A percentile compares a stretch with the other conserved stretches of the same genome.
phyloP scores from a whole-genome alignment of 2,113 vertebrate genomes.

The Colaptes auratus region DNA sequence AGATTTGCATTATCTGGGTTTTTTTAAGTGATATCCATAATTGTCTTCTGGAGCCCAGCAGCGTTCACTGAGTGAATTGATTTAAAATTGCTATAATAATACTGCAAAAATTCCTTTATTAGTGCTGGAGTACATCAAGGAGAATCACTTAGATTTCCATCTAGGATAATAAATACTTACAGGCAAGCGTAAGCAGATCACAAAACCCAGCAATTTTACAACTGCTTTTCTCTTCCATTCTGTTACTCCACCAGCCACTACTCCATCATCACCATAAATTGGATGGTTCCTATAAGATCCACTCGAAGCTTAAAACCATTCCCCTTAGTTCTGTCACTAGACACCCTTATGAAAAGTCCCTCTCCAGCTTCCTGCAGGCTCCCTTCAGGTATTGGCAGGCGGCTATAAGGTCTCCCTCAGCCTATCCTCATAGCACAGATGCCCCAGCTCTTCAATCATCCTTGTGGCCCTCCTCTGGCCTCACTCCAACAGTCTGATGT shows the following conservation, averaged over 20 bases:
- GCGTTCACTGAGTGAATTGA: slow-evolving; percentile 7
- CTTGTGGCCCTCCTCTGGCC: too few relatives aligned
- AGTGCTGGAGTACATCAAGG: slow-evolving; percentile 32
- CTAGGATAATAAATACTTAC: slow-evolving; percentile 57
- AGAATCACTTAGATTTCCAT: slow-evolving; percentile 58
- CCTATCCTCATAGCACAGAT: too few relatives aligned
- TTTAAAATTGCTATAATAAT: slow-evolving; percentile 65
- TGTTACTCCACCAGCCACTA: slow-evolving; percentile 8
- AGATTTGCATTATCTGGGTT: neutral
- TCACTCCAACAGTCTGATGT: too few relatives aligned
- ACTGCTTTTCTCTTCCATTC: slow-evolving; percentile 24
- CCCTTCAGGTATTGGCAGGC: too few relatives aligned
- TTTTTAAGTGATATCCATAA: slow-evolving; percentile 46
- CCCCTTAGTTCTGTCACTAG: too few relatives aligned
- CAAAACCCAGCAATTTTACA: slow-evolving; percentile 41
- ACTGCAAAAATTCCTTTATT: slow-evolving; percentile 62
- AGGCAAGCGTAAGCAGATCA: slow-evolving; percentile 32
- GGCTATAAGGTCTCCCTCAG: too few relatives aligned
- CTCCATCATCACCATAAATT: slow-evolving; percentile 21
- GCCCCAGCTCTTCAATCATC: too few relatives aligned
- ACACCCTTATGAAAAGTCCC: too few relatives aligned
- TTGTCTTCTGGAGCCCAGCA: slow-evolving; percentile 18
- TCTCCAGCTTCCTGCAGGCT: too few relatives aligned
- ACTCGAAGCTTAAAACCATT: neutral
- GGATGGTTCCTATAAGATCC: neutral